Evolutionary conservation across 2,888 invertebrate genomes (phyloP).

Genomic region (Pherbina coryleti): DNA sequence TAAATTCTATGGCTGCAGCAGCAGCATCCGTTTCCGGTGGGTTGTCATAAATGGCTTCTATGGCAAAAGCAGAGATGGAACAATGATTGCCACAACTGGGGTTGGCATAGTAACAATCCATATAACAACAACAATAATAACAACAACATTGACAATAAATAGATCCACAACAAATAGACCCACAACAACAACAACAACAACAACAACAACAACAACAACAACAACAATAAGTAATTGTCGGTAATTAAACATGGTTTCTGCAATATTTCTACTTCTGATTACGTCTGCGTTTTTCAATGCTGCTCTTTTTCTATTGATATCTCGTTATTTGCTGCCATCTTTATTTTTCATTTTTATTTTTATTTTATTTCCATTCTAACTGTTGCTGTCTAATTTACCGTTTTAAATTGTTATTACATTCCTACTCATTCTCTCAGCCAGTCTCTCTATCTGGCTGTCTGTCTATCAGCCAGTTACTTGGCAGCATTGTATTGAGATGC

Average conservation of each 20-base stretch:
- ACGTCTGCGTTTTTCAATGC: not conserved
- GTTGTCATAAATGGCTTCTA: slow-evolving; percentile 9
- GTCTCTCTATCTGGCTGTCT: not conserved
- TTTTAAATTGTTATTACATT: slow-evolving; percentile 53
- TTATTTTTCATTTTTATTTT: not conserved
- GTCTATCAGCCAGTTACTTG: not conserved
- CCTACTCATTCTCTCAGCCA: slow-evolving; percentile 39
- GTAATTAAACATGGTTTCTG: slow-evolving; percentile 52
- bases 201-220: slow-evolving; percentile 21
- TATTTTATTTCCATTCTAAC: slow-evolving; percentile 41
- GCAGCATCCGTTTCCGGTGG: not conserved
- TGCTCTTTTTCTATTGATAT: slow-evolving; percentile 26
- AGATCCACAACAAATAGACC: not conserved
- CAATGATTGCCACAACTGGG: not conserved
- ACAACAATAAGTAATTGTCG: slow-evolving; percentile 51
- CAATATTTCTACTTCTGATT: not conserved
- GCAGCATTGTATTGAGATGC: slow-evolving; percentile 29
- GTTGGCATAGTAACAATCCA: not conserved
- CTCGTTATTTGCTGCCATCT: slow-evolving; percentile 11
- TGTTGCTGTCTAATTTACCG: slow-evolving; percentile 54
- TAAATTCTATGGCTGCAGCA: slow-evolving; percentile 8
- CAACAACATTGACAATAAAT: too few species aligned
- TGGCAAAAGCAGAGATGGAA: not conserved
- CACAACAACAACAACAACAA: slow-evolving; percentile 5
- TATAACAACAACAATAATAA: slow-evolving; percentile 5